Percentiles rank a stretch among this genome's conserved stretches.
Conservation (phyloP, 2,888 invertebrate species). For the Frankliniella intonsa region DNA sequence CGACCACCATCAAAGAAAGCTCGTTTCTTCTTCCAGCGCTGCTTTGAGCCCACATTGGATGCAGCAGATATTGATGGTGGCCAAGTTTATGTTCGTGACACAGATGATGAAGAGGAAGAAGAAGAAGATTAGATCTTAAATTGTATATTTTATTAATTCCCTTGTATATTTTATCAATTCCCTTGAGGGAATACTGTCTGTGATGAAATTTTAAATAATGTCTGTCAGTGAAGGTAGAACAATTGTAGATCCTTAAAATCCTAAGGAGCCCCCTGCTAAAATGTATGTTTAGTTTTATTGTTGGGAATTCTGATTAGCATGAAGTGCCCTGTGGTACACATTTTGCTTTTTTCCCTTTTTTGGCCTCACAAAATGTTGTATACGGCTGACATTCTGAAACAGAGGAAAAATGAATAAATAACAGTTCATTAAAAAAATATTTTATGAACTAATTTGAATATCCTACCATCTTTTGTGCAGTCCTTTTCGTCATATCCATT, state of each 20-base stretch:
- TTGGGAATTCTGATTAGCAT: not conserved
- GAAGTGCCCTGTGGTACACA: not conserved
- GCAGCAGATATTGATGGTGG: not conserved
- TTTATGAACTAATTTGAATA: not conserved
- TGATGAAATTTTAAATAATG: not conserved
- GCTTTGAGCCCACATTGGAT: not conserved
- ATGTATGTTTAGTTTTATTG: not conserved
- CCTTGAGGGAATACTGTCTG: not conserved
- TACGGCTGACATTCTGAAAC: not conserved
- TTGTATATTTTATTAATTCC: not conserved
- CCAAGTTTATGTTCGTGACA: not conserved
- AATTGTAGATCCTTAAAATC: too few species aligned
- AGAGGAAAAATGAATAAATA: not conserved
- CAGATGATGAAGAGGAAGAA: not conserved
- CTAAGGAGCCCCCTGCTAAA: not conserved
- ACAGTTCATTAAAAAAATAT: not conserved
- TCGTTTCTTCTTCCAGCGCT: not conserved
- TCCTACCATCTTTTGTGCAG: slow-evolving; percentile 47
- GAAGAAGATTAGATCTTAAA: not conserved
- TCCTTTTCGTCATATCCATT: slow-evolving; percentile 65
- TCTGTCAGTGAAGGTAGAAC: not conserved
- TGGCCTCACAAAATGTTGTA: not conserved
- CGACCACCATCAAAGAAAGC: not conserved
- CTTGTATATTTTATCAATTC: not conserved
- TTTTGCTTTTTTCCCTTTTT: not conserved